phyloP scores from a whole-genome alignment of 2,113 vertebrate species.

The Pollachius pollachius region DNA sequence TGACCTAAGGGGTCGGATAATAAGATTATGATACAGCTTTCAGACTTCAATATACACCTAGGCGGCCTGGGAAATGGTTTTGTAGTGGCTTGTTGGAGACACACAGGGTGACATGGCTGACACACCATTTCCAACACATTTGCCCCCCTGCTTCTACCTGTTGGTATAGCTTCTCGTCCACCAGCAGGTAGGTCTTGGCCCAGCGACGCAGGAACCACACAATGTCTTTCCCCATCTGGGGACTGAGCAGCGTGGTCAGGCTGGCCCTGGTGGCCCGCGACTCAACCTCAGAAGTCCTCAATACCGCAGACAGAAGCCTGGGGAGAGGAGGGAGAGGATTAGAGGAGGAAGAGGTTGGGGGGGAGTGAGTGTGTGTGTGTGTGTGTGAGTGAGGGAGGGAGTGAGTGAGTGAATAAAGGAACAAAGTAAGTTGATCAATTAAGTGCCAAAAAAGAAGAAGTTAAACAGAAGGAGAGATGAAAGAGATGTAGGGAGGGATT shows the following conservation, averaged over 20 bases:
- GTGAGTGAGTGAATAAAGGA: neutral
- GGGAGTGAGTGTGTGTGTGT: neutral
- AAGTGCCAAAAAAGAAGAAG: too few species aligned
- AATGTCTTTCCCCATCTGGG: conserved; percentile 98
- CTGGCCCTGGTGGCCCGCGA: conserved; percentile 93
- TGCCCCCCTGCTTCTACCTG: conserved; percentile 76
- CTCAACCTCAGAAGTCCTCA: conserved; percentile 96
- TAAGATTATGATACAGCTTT: too few species aligned
- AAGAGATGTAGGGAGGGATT: too few species aligned
- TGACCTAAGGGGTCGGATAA: conserved; percentile 78
- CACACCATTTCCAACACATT: too few species aligned
- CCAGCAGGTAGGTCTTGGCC: conserved; percentile 95
- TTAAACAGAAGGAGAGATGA: too few species aligned
- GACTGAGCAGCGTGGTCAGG: conserved; percentile 90
- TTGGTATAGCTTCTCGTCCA: conserved; percentile 95
- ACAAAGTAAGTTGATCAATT: too few species aligned
- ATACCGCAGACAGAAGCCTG: conserved; percentile 92
- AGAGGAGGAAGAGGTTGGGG: neutral
- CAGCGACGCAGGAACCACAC: conserved; percentile 97
- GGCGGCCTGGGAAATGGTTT: too few species aligned
- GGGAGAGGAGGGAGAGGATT: neutral
- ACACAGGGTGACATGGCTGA: neutral
- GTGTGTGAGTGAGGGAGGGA: neutral
- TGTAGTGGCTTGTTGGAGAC: neutral
- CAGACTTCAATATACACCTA: too few species aligned